Conservation (phyloP, 2,888 invertebrate species). For the Aphelenchoides bicaudatus region DNA sequence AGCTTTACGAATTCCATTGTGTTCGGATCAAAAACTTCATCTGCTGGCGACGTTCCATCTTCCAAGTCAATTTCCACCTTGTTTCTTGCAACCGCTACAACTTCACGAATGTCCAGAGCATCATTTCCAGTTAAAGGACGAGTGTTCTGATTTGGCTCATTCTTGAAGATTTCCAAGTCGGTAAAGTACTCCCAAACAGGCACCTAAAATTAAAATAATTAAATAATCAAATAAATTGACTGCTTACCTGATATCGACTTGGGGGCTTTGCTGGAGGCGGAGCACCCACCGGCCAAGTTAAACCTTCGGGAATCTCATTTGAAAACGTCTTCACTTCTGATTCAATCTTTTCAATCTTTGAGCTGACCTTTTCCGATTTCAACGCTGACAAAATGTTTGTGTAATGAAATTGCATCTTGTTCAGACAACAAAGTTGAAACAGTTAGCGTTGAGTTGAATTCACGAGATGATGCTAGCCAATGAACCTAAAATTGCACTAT, state of each 20-base stretch:
- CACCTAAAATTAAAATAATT: too few species aligned
- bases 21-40: constrained; percentile 14
- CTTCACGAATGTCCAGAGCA: constrained; percentile 69
- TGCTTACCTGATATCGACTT: constrained; percentile 67
- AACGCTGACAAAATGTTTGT: constrained; percentile 55
- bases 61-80: constrained; percentile 24
- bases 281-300: constrained; percentile 75
- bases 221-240: constrained; percentile 28
- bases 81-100: constrained; percentile 62
- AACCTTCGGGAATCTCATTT: constrained; percentile 63
- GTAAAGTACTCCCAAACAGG: constrained; percentile 83
- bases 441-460: constrained; percentile 61
- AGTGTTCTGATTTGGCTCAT: constrained; percentile 74
- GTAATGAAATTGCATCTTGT: constrained; percentile 62
- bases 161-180: constrained; percentile 75
- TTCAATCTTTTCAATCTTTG: constrained; percentile 62
- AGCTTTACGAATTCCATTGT: constrained; percentile 48
- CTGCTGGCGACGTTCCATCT: constrained; percentile 13
- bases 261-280: constrained; percentile 70
- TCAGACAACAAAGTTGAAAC: constrained; percentile 62
- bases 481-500: too few species aligned
- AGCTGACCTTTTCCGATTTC: constrained; percentile 39
- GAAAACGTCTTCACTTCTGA: constrained; percentile 64
- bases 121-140: constrained; percentile 64
- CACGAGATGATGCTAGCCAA: constrained; percentile 17